These are phyloP conservation scores for Montipora foliosa DNA, from an alignment of 64 coral and sea anemone species.

Conservation along the genomic window DNA sequence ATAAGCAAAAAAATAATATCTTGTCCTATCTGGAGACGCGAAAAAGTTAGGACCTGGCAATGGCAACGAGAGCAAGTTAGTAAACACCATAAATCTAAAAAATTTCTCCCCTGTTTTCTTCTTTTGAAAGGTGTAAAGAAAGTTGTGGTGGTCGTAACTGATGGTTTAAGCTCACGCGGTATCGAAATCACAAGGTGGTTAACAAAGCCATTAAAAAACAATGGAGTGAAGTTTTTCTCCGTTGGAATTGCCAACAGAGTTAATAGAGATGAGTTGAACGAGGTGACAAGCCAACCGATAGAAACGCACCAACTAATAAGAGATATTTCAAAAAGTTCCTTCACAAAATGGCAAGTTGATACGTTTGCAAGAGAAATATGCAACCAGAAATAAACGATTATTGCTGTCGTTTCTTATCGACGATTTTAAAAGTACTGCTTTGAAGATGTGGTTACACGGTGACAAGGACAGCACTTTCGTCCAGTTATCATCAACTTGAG, in stretches of 20 bases:
- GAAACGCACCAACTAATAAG: slow-evolving; percentile 19
- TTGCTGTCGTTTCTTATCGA: no score
- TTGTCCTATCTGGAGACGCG: no score
- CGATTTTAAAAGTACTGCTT: no score
- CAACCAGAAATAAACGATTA: background rate
- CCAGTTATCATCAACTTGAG: no score
- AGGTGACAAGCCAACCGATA: slow-evolving; percentile 18
- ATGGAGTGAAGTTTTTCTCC: slow-evolving; percentile 31
- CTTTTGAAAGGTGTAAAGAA: slow-evolving; percentile 47
- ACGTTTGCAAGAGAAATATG: background rate
- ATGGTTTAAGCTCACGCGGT: slow-evolving; percentile 18
- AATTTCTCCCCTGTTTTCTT: background rate
- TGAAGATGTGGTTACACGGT: no score
- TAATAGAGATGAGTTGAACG: slow-evolving; percentile 21
- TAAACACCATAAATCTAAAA: no score
- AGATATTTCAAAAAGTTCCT: background rate
- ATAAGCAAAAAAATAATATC: no score
- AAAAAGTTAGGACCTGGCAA: no score
- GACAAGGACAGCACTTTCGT: no score
- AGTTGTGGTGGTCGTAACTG: slow-evolving; percentile 31
- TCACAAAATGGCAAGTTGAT: slow-evolving; percentile 1
- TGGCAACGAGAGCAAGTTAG: no score
- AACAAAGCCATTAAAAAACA: background rate
- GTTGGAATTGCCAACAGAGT: background rate
- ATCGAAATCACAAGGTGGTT: background rate